Evolutionary conservation across 2,888 invertebrate species (phyloP).

Genomic region (Apamea crenata): DNA sequence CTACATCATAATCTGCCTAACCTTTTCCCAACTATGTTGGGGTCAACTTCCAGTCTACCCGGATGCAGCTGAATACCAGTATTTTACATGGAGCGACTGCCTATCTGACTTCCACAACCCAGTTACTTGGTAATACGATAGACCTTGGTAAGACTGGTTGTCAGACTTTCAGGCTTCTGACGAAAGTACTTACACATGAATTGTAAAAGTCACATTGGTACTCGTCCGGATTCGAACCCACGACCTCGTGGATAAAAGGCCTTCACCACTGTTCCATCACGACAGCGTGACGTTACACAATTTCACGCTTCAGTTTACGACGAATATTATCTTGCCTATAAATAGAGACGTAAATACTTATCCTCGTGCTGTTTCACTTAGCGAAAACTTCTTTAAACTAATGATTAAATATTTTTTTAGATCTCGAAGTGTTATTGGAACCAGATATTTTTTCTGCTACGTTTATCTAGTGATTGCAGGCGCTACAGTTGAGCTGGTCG

Average conservation of each 20-base stretch:
- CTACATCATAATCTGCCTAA: too few relatives aligned
- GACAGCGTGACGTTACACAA: slow-evolving; percentile 22
- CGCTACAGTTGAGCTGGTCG: too few relatives aligned
- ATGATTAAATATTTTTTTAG: neutral
- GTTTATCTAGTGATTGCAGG: too few relatives aligned
- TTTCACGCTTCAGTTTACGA: slow-evolving; percentile 38
- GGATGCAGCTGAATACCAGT: too few relatives aligned
- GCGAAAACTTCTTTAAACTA: neutral
- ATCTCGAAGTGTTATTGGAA: neutral
- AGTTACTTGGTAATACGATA: too few relatives aligned
- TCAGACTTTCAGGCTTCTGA: too few relatives aligned
- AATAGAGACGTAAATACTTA: slow-evolving; percentile 36
- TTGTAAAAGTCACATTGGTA: neutral
- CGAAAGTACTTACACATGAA: neutral
- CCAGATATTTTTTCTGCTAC: neutral
- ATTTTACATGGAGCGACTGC: too few relatives aligned
- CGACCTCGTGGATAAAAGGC: neutral
- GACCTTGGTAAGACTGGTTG: too few relatives aligned
- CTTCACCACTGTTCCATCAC: neutral
- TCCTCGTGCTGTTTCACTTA: slow-evolving; percentile 53
- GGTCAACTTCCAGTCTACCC: too few relatives aligned
- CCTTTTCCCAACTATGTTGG: too few relatives aligned
- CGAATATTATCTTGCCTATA: slow-evolving; percentile 20
- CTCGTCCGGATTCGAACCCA: neutral
- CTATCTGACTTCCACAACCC: too few relatives aligned